Conservation (phyloP, 2,888 invertebrate species). For the Onchidella celtica region DNA sequence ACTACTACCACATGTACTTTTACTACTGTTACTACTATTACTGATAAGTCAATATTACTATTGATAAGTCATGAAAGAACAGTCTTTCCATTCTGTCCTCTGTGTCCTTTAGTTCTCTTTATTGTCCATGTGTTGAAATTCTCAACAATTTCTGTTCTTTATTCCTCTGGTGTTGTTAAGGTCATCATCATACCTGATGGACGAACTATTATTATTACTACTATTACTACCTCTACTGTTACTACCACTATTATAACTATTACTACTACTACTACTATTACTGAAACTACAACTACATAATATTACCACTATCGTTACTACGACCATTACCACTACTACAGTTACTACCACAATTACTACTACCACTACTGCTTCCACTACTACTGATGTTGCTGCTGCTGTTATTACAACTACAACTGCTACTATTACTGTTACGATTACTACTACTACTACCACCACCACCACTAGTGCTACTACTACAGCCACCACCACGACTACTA, state of each 20-base stretch:
- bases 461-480: no score
- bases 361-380: not conserved
- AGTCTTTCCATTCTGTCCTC: no score
- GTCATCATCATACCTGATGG: no score
- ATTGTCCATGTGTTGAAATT: no score
- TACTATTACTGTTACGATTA: no score
- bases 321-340: not conserved
- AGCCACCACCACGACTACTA: no score
- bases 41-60: not conserved
- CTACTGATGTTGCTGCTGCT: not conserved
- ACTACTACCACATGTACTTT: not conserved
- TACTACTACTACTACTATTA: slow-evolving; percentile 11
- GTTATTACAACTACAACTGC: not conserved
- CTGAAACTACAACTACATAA: not conserved
- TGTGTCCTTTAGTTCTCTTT: no score
- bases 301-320: not conserved
- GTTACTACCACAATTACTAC: not conserved
- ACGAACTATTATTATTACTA: not conserved
- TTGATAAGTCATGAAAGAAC: not conserved
- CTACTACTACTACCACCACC: no score
- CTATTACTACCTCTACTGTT: not conserved
- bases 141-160: no score
- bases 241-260: slow-evolving; percentile 3
- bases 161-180: no score
- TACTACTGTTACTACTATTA: not conserved